A percentile compares a stretch with the other conserved stretches of the same genome.
These are phyloP conservation scores for Drosophila bocqueti DNA, from an alignment of 1,140 invertebrate genomes.

Conservation along the genomic window DNA sequence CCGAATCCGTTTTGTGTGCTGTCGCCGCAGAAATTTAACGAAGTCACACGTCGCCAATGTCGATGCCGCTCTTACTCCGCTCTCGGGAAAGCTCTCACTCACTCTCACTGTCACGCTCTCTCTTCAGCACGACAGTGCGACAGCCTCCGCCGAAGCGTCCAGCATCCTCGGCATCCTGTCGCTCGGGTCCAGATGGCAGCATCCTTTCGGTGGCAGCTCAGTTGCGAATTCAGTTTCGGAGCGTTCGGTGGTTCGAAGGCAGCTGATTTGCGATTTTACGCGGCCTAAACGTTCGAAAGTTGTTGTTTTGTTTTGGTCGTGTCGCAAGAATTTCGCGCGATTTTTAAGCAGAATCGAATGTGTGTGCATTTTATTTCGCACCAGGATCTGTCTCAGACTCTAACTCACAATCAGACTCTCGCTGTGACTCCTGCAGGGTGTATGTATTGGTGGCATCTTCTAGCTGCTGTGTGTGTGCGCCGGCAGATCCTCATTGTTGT, in stretches of 20 bases:
- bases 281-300: constrained; percentile 19
- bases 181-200: constrained; percentile 58
- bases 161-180: constrained; percentile 14
- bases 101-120: neutral
- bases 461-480: constrained; percentile 13
- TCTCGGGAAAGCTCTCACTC: constrained; percentile 40
- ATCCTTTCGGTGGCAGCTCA: constrained; percentile 55
- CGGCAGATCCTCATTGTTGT: constrained; percentile 62
- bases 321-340: constrained; percentile 62
- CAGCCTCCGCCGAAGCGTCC: constrained; percentile 35
- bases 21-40: constrained; percentile 83
- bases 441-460: constrained; percentile 23
- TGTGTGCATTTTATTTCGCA: constrained; percentile 31
- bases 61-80: constrained; percentile 19
- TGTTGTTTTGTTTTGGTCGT: constrained; percentile 43
- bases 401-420: constrained; percentile 25
- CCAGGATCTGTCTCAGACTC: constrained; percentile 24
- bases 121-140: constrained; percentile 31
- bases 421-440: constrained; percentile 17
- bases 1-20: constrained; percentile 83
- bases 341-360: constrained; percentile 16
- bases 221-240: constrained; percentile 71
- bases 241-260: constrained; percentile 65
- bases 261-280: constrained; percentile 15
- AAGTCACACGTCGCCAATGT: constrained; percentile 74